Conservation (phyloP, 2,113 vertebrate species). For the Leucopsar rothschildi region DNA sequence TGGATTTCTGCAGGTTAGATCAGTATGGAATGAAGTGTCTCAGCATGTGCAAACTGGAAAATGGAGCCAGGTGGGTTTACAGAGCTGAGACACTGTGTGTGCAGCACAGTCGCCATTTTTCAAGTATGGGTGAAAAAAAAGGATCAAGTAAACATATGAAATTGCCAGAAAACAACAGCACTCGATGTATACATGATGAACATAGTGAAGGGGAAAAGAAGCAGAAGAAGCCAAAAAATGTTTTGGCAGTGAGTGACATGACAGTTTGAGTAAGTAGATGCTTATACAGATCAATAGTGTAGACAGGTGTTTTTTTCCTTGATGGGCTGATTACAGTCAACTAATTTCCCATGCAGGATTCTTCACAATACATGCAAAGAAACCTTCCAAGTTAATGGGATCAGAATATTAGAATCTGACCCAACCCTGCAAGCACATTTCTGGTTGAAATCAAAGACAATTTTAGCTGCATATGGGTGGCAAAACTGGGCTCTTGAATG, state of each 20-base stretch:
- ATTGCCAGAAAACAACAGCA: slow-evolving; percentile 7
- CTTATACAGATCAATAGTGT: not conserved
- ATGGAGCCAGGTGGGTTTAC: not conserved
- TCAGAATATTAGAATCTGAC: not conserved
- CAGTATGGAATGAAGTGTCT: fast-evolving
- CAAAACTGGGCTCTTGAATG: slow-evolving; percentile 10
- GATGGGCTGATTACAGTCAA: not conserved
- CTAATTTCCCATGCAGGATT: not conserved
- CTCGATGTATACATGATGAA: not conserved
- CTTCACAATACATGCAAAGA: not conserved
- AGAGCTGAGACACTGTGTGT: not conserved
- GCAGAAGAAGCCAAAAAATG: not conserved
- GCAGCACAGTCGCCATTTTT: not conserved
- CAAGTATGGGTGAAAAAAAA: slow-evolving; percentile 38
- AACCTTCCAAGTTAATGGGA: not conserved
- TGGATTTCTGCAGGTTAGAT: not conserved
- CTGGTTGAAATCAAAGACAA: not conserved
- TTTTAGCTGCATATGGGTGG: slow-evolving; percentile 11
- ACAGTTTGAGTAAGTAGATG: not conserved
- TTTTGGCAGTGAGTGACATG: not conserved
- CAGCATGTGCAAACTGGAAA: not conserved
- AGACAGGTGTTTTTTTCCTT: slow-evolving; percentile 15
- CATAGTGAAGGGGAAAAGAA: not conserved
- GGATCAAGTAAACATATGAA: not conserved
- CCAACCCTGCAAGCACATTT: not conserved